These are phyloP conservation scores for Nineta flava DNA, from an alignment of 2,888 invertebrate species.

Conservation along the genomic window DNA sequence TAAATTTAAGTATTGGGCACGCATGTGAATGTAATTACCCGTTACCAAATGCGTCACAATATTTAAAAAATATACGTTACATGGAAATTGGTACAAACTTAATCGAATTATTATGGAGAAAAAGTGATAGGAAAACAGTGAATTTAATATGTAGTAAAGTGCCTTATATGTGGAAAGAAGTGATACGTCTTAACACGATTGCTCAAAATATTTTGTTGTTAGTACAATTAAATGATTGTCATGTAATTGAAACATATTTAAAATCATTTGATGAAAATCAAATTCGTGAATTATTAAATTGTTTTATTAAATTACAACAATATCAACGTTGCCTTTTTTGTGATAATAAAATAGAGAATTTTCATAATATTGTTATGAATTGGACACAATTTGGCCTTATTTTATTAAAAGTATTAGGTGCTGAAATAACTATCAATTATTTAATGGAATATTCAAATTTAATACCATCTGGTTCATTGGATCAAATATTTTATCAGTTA, in stretches of 20 bases:
- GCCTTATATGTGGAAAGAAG: conserved; percentile 46
- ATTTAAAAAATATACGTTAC: conserved; percentile 29
- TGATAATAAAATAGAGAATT: conserved; percentile 30
- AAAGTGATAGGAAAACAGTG: conserved; percentile 25
- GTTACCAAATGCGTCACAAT: conserved; percentile 31
- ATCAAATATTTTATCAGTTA: conserved; percentile 42
- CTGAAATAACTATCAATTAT: conserved; percentile 36
- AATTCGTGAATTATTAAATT: conserved; percentile 38
- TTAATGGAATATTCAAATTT: conserved; percentile 36
- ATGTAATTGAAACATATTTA: conserved; percentile 34
- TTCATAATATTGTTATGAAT: conserved; percentile 31
- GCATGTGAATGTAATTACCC: conserved; percentile 45
- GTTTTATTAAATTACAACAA: conserved; percentile 37
- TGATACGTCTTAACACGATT: conserved; percentile 32
- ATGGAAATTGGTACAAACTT: conserved; percentile 38
- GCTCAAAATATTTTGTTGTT: conserved; percentile 33
- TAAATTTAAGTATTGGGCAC: conserved; percentile 30
- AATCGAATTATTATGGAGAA: conserved; percentile 31
- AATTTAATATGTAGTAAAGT: conserved; percentile 38
- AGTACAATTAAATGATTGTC: conserved; percentile 42
- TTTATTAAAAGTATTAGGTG: conserved; percentile 43
- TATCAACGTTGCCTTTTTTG: conserved; percentile 45
- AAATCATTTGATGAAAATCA: conserved; percentile 37
- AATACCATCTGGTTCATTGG: conserved; percentile 39
- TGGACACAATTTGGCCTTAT: conserved; percentile 44